Evolutionary conservation across 2,797 vertebrate species (phyloP), one percentile per base, ranked within the genome.

Genomic region (Leucoraja ocellata): DNA sequence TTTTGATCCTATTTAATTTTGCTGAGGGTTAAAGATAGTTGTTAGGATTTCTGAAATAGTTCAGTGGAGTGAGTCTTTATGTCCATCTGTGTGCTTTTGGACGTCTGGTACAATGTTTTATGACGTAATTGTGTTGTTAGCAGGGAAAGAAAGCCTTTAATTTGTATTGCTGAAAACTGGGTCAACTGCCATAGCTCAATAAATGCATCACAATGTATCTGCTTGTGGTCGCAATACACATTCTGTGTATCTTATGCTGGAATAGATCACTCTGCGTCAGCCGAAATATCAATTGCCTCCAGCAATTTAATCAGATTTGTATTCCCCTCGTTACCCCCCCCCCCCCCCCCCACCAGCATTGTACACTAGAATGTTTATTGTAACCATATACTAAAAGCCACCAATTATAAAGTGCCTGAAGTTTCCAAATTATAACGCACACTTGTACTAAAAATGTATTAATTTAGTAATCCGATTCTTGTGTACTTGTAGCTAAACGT

Each of bases 121-220:
- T 54, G 14, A 54, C 7, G 25, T 39, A 13, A 39, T 91, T 39
- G 36, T 14, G 32, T 28, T 73, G 25, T 32, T 9, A 36, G 1
- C 46, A 25, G 36, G 58, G 39, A 28, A 46, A 8, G 39, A 58
- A 92, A 54, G 25, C 68, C 23, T 46, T 46, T 54, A 92, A 54
- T 76, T 54, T 54, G 32, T 28, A 10, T 92, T 74, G 10, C 25
- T 23, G 39, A 91, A 25, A 28, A 74, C 23, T 46, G 71, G 39
- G 36, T 92, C 90, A 92, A 74, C 90, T 92, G 90, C 39, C 25
- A 28, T 74, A 39, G 68, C 90, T 92, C 71, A 92, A 92, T 92
- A 58, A 25, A 28, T 76, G 36, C 90, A 76, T 92, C 86, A 91
- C 86, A 0, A 32, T 90, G 61, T 90, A 9, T 73, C 84, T 88